Percentiles rank a stretch among this genome's conserved stretches.
Evolutionary conservation across 2,113 vertebrate species (phyloP).

Genomic region (Clupea harengus): DNA sequence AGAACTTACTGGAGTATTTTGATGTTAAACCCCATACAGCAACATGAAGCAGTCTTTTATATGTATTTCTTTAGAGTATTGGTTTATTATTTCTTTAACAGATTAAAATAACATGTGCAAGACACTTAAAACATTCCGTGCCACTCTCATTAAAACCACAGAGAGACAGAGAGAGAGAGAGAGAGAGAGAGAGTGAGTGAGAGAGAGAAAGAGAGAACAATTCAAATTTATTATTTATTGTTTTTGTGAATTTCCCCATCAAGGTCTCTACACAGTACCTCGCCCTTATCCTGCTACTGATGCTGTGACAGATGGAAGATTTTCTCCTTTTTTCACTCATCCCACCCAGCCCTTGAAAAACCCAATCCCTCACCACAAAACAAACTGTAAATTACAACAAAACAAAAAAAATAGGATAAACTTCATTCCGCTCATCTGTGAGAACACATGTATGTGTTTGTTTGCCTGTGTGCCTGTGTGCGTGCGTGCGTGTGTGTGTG

Average conservation of each 20-base stretch:
- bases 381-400: slow-evolving; percentile 30
- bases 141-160: slow-evolving; percentile 90
- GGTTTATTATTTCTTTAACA: slow-evolving; percentile 71
- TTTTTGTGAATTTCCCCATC: slow-evolving; percentile 72
- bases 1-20: slow-evolving; percentile 76
- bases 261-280: slow-evolving; percentile 81
- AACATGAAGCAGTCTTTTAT: slow-evolving; percentile 74
- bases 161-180: slow-evolving; percentile 69
- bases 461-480: slow-evolving; percentile 66
- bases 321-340: slow-evolving; percentile 60
- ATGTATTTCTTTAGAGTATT: slow-evolving; percentile 64
- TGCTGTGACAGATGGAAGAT: slow-evolving; percentile 75
- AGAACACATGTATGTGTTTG: slow-evolving; percentile 29
- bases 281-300: slow-evolving; percentile 59
- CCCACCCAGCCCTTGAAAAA: slow-evolving; percentile 30
- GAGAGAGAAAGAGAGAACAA: slow-evolving; percentile 58
- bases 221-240: slow-evolving; percentile 62
- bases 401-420: slow-evolving; percentile 54
- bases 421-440: slow-evolving; percentile 59
- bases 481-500: slow-evolving; percentile 67
- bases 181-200: slow-evolving; percentile 45
- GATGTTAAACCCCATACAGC: slow-evolving; percentile 80
- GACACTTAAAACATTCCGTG: slow-evolving; percentile 81
- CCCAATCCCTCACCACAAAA: slow-evolving; percentile 42
- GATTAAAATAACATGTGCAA: slow-evolving; percentile 94